These are phyloP conservation scores for Pituophis catenifer DNA, from an alignment of 2,113 vertebrate genomes.

Conservation along the genomic window DNA sequence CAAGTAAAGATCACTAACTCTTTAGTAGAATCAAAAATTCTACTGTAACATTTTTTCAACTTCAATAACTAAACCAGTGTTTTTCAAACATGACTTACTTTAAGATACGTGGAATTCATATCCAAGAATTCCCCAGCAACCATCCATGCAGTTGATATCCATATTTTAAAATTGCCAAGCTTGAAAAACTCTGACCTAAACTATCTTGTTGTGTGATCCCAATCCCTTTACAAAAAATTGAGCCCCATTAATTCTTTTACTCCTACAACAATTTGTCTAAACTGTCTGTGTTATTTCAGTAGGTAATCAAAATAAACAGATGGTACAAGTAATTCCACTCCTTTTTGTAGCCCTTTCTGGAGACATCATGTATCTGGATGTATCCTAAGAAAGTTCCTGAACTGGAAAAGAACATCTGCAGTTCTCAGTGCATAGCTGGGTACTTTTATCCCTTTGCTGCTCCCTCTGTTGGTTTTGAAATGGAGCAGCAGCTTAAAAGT, in stretches of 20 bases:
- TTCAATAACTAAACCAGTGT: background rate
- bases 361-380: background rate
- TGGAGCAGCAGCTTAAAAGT: background rate
- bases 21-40: background rate
- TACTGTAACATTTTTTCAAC: background rate
- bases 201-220: background rate
- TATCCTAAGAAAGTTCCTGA: background rate
- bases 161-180: background rate
- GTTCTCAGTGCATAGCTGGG: background rate
- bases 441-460: background rate
- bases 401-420: background rate
- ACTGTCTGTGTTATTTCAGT: background rate
- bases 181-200: background rate
- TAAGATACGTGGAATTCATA: background rate
- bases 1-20: background rate
- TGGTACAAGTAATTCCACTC: background rate
- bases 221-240: background rate
- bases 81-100: background rate
- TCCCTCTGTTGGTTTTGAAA: constrained; percentile 6
- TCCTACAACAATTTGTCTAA: background rate
- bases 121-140: background rate
- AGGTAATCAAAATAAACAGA: background rate
- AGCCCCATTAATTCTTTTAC: background rate
- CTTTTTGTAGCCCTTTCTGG: background rate
- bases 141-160: background rate